A percentile compares a stretch with the other conserved stretches of the same genome.
These are phyloP conservation scores for Cydia fagiglandana DNA, from an alignment of 1,140 invertebrate species.

Conservation along the genomic window DNA sequence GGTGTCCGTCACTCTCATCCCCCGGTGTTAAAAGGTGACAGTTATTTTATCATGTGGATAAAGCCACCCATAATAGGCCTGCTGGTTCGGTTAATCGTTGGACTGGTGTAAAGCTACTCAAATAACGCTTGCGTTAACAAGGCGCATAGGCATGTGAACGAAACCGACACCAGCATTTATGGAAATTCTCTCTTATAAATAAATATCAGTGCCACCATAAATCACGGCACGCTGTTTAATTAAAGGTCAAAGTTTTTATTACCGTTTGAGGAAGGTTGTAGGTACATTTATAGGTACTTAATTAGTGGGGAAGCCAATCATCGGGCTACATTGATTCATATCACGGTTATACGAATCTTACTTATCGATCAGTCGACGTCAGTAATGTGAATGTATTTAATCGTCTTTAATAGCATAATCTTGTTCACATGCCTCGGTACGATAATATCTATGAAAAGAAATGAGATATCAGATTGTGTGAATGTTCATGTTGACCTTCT, in stretches of 20 bases:
- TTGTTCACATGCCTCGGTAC: conserved; percentile 6
- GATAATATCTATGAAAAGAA: conserved; percentile 3
- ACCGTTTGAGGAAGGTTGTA: conserved; percentile 13
- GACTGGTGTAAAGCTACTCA: background rate
- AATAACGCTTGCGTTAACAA: conserved; percentile 3
- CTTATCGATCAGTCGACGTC: conserved; percentile 24
- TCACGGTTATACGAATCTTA: background rate
- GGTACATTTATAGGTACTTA: conserved; percentile 2
- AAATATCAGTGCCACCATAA: conserved; percentile 25
- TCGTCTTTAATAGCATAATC: conserved; percentile 21
- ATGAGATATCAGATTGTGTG: background rate
- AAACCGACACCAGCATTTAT: conserved; percentile 20
- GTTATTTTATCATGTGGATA: too few species aligned
- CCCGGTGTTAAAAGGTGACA: too few species aligned
- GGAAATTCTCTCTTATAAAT: conserved; percentile 18
- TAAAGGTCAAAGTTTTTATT: conserved; percentile 30
- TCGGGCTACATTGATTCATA: background rate
- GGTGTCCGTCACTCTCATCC: too few species aligned
- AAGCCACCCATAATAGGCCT: too few species aligned
- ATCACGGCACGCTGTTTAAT: conserved; percentile 21
- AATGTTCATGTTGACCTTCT: background rate
- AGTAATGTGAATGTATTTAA: background rate
- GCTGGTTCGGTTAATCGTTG: background rate
- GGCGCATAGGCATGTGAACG: background rate
- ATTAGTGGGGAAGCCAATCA: conserved; percentile 9